Evolutionary conservation across 2,113 vertebrate species (phyloP).

Genomic region (Poeciliopsis retropinna): DNA sequence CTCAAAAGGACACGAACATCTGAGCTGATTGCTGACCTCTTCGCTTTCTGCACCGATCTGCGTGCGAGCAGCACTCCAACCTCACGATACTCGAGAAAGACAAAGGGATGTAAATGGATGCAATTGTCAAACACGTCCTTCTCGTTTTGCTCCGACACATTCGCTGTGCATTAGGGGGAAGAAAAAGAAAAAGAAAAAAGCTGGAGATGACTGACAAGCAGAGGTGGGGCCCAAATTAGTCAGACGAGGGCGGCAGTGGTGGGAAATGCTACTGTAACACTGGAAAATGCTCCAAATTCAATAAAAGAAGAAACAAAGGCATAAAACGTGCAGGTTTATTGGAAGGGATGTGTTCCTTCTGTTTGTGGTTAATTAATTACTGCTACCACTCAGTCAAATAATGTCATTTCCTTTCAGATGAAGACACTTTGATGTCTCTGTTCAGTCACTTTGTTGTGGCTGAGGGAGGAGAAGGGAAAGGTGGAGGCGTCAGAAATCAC

Average conservation of each 20-base stretch:
- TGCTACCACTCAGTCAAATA: conserved; percentile 33
- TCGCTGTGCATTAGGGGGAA: conserved; percentile 76
- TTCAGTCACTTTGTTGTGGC: conserved; percentile 52
- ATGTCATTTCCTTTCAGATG: conserved; percentile 8
- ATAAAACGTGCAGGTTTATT: background rate
- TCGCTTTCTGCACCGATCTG: conserved; percentile 45
- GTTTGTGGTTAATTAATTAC: conserved; percentile 28
- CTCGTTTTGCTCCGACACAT: conserved; percentile 93
- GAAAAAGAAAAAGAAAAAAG: conserved; percentile 84
- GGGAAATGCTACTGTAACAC: conserved; percentile 37
- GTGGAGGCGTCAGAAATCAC: conserved; percentile 43
- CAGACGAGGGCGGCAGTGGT: conserved; percentile 40
- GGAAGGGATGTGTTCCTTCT: background rate
- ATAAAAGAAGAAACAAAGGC: background rate
- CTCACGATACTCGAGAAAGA: conserved; percentile 68
- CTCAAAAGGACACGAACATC: conserved; percentile 27
- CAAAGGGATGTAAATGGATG: conserved; percentile 86
- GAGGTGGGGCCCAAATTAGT: conserved; percentile 42
- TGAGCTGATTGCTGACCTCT: conserved; percentile 54
- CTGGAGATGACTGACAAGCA: conserved; percentile 88
- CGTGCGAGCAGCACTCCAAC: conserved; percentile 73
- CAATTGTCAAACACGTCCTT: conserved; percentile 93
- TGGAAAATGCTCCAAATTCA: background rate
- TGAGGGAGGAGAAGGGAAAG: conserved; percentile 12
- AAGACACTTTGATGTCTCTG: conserved; percentile 35